Conservation (phyloP, 2,888 invertebrate species). For the Quadroppia sp. region DNA sequence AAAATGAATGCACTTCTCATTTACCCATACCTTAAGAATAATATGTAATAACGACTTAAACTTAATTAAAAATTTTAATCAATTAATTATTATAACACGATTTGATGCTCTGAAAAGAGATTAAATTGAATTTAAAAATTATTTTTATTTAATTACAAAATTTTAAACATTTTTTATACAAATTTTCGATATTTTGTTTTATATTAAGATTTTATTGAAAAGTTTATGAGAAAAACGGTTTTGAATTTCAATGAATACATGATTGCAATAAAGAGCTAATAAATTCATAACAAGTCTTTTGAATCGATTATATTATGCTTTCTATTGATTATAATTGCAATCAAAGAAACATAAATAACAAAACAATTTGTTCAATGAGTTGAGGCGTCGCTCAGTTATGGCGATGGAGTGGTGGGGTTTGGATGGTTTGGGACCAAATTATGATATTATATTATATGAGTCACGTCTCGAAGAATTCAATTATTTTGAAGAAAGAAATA, state of each 20-base stretch:
- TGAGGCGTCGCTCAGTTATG: constrained; percentile 20
- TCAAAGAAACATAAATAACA: neutral
- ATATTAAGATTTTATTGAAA: neutral
- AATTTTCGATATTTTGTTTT: neutral
- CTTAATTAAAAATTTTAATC: constrained; percentile 36
- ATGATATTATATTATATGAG: constrained; percentile 31
- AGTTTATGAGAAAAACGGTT: neutral
- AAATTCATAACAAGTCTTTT: constrained; percentile 14
- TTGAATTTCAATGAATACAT: neutral
- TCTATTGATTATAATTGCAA: neutral
- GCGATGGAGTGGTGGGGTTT: neutral
- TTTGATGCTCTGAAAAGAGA: neutral
- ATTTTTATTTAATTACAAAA: too few relatives aligned
- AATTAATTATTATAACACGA: constrained; percentile 36
- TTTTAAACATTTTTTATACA: too few relatives aligned
- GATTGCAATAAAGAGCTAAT: neutral
- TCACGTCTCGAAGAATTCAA: constrained; percentile 33
- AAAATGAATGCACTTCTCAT: neutral
- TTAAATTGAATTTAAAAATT: too few relatives aligned
- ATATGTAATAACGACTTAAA: constrained; percentile 8
- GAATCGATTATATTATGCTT: neutral
- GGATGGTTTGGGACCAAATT: constrained; percentile 4
- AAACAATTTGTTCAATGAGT: constrained; percentile 13
- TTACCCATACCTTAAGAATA: neutral
- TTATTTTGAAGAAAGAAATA: constrained; percentile 34